Evolutionary conservation across 2,888 invertebrate genomes (phyloP).

Genomic region (Leucophenga montana): DNA sequence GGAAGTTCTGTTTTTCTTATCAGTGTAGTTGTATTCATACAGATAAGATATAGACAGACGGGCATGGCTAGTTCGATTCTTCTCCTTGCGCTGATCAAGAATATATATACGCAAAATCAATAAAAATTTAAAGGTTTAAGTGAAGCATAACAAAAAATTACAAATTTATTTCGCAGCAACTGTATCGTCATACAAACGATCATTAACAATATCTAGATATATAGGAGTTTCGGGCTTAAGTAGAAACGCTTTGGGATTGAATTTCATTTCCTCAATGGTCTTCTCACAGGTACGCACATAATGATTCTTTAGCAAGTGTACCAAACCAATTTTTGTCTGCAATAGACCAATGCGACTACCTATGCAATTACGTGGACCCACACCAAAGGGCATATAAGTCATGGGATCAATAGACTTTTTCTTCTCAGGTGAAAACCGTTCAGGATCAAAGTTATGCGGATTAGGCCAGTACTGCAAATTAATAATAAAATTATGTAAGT

Average conservation of each 20-base stretch:
- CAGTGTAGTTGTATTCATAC: too few relatives aligned
- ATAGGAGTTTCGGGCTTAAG: slow-evolving; percentile 60
- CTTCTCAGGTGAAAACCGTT: slow-evolving; percentile 67
- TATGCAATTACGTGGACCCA: slow-evolving; percentile 70
- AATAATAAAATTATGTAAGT: not conserved
- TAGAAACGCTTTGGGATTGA: slow-evolving; percentile 64
- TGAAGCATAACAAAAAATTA: too few relatives aligned
- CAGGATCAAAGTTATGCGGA: slow-evolving; percentile 69
- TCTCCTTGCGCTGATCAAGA: too few relatives aligned
- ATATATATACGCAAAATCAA: too few relatives aligned
- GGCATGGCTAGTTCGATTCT: too few relatives aligned
- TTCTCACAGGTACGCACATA: slow-evolving; percentile 55
- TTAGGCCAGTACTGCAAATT: slow-evolving; percentile 64
- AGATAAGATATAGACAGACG: too few relatives aligned
- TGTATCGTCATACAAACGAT: slow-evolving; percentile 57
- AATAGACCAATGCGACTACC: slow-evolving; percentile 70
- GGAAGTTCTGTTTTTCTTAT: too few relatives aligned
- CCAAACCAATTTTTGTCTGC: slow-evolving; percentile 67
- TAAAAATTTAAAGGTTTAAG: too few relatives aligned
- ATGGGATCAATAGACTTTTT: slow-evolving; percentile 57
- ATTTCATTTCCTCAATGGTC: slow-evolving; percentile 55
- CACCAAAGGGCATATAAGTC: slow-evolving; percentile 68
- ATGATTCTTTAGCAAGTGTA: slow-evolving; percentile 68
- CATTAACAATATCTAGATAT: slow-evolving; percentile 61
- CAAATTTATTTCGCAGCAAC: not conserved